A percentile compares a stretch with the other conserved stretches of the same genome.
phyloP scores from a whole-genome alignment of 2,113 vertebrate species.

The Tapirus terrestris region DNA sequence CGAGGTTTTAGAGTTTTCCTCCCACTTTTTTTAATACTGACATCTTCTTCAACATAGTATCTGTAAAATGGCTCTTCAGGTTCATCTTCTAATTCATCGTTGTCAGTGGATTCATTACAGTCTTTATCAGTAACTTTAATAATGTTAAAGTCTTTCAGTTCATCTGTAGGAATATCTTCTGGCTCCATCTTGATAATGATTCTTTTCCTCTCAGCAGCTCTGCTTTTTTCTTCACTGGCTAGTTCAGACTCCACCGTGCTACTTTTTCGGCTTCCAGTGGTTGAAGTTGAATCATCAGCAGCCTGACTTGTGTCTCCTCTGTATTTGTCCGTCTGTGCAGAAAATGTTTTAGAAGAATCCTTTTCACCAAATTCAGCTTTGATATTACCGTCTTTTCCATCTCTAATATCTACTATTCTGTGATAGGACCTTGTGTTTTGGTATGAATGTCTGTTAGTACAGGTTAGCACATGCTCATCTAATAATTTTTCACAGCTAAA shows the following conservation, averaged over 20 bases:
- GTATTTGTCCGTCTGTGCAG: slow-evolving; percentile 87
- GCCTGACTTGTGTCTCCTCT: slow-evolving; percentile 91
- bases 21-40: slow-evolving; percentile 86
- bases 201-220: slow-evolving; percentile 88
- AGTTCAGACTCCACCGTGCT: slow-evolving; percentile 86
- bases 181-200: slow-evolving; percentile 95
- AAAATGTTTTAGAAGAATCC: slow-evolving; percentile 91
- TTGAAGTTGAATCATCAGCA: slow-evolving; percentile 83
- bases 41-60: slow-evolving; percentile 86
- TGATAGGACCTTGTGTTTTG: slow-evolving; percentile 87
- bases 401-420: slow-evolving; percentile 76
- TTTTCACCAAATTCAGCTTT: slow-evolving; percentile 91
- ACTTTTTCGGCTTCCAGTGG: slow-evolving; percentile 83
- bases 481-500: slow-evolving; percentile 98
- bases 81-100: slow-evolving; percentile 88
- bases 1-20: slow-evolving; percentile 86
- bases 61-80: slow-evolving; percentile 89
- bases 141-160: slow-evolving; percentile 91
- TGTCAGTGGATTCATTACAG: slow-evolving; percentile 88
- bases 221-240: slow-evolving; percentile 86
- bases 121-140: slow-evolving; percentile 91
- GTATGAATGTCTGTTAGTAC: slow-evolving; percentile 95
- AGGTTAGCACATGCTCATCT: slow-evolving; percentile 96
- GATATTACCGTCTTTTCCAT: slow-evolving; percentile 80
- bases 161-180: slow-evolving; percentile 89